A percentile compares a stretch with the other conserved stretches of the same genome.
These are phyloP conservation scores for Ctenoplectra terminalis DNA, from an alignment of 1,140 invertebrate genomes.

Conservation along the genomic window DNA sequence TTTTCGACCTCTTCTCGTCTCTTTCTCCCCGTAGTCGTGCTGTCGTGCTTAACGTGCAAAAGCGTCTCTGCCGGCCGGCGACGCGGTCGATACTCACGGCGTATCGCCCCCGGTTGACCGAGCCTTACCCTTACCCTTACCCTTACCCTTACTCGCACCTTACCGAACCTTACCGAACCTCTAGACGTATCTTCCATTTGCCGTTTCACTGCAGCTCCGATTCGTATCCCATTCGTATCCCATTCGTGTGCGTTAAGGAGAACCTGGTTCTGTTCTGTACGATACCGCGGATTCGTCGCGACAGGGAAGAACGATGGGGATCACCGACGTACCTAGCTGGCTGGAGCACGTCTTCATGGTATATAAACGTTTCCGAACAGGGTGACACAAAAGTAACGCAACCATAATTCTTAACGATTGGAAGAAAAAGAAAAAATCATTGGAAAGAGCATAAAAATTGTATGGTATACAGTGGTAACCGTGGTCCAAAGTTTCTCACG, in stretches of 20 bases:
- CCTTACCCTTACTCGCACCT: constrained; percentile 42
- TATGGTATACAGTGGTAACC: no score
- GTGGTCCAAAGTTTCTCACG: not conserved
- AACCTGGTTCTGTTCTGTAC: not conserved
- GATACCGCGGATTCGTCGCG: not conserved
- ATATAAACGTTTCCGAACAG: not conserved
- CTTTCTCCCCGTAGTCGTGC: constrained; percentile 40
- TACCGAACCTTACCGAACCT: constrained; percentile 52
- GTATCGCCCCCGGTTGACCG: constrained; percentile 67
- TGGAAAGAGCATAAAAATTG: not conserved
- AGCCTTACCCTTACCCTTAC: constrained; percentile 62
- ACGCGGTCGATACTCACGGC: constrained; percentile 78
- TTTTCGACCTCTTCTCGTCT: constrained; percentile 2
- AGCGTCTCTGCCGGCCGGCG: constrained; percentile 70
- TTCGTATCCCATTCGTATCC: not conserved
- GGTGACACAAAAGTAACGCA: not conserved
- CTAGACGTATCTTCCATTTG: constrained; percentile 22
- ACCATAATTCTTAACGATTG: not conserved
- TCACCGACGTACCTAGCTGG: constrained; percentile 25
- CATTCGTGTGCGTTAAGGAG: not conserved
- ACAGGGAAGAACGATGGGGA: not conserved
- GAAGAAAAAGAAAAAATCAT: no score
- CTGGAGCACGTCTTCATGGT: not conserved
- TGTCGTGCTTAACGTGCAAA: constrained; percentile 67
- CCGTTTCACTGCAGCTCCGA: not conserved